phyloP scores from a whole-genome alignment of 2,888 invertebrate species.

The Trachelus iudaicus region DNA sequence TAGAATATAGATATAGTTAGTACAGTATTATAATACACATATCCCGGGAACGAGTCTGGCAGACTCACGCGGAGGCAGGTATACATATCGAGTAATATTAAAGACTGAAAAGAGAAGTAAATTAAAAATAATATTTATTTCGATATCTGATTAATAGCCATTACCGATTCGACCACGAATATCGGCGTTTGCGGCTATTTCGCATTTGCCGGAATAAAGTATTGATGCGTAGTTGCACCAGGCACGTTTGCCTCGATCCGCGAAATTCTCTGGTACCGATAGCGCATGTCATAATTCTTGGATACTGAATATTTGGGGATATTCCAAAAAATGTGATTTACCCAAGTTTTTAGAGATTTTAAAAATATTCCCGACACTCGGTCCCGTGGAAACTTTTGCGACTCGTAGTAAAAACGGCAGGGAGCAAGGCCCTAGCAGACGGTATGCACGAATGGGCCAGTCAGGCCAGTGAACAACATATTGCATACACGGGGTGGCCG shows the following conservation, averaged over 20 bases:
- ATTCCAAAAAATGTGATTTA: background rate
- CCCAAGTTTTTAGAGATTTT: background rate
- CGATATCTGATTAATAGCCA: constrained; percentile 55
- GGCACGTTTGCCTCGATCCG: background rate
- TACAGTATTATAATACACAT: background rate
- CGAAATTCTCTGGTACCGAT: background rate
- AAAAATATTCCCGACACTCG: background rate
- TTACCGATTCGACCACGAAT: constrained; percentile 51
- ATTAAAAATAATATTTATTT: constrained; percentile 45
- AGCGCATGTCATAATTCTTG: background rate
- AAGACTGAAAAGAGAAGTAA: background rate
- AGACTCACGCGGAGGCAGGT: background rate
- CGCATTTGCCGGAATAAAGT: constrained; percentile 54
- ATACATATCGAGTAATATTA: background rate
- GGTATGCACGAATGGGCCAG: background rate
- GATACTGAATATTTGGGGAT: background rate
- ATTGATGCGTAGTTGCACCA: constrained; percentile 38
- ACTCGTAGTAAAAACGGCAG: background rate
- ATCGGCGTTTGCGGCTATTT: constrained; percentile 53
- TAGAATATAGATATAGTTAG: background rate
- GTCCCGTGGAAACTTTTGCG: background rate
- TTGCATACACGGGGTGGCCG: constrained; percentile 47
- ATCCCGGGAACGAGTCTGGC: background rate
- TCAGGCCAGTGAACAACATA: constrained; percentile 46
- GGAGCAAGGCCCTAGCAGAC: background rate